Evolutionary conservation across 1,140 invertebrate species (phyloP).

Genomic region (Eupeodes corollae): DNA sequence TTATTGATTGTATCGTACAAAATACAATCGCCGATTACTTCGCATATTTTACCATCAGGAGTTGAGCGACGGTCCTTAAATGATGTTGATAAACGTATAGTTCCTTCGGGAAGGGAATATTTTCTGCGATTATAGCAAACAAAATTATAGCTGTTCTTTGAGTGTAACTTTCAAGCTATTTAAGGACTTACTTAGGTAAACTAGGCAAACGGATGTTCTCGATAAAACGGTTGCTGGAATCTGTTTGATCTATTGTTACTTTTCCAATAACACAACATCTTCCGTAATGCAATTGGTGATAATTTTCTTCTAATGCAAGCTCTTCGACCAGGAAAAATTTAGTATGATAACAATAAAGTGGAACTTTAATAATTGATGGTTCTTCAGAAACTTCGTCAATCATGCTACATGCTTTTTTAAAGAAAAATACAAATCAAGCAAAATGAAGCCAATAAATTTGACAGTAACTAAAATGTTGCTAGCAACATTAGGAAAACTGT

Average conservation of each 20-base stretch:
- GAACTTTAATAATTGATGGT: too few relatives aligned
- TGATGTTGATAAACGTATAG: constrained; percentile 12
- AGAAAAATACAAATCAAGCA: too few relatives aligned
- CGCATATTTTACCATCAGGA: constrained; percentile 13
- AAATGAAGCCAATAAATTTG: too few relatives aligned
- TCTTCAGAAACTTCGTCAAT: too few relatives aligned
- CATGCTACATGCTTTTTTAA: too few relatives aligned
- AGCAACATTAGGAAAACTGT: too few relatives aligned
- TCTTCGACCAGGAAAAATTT: constrained; percentile 24
- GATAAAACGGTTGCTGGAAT: constrained; percentile 4
- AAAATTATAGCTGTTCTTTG: neutral
- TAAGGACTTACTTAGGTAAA: constrained; percentile 13
- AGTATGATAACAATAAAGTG: constrained; percentile 15
- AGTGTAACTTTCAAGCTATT: neutral
- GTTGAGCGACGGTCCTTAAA: constrained; percentile 4
- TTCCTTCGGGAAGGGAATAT: constrained; percentile 14
- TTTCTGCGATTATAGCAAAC: constrained; percentile 7
- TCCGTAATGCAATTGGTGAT: constrained; percentile 18
- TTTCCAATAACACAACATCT: constrained; percentile 22
- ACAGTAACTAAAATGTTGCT: too few relatives aligned
- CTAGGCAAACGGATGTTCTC: constrained; percentile 19
- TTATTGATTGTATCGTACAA: constrained; percentile 6
- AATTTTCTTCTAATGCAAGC: constrained; percentile 16
- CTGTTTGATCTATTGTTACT: neutral
- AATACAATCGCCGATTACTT: constrained; percentile 24